A percentile compares a stretch with the other conserved stretches of the same genome.
Evolutionary conservation across 2,113 vertebrate species (phyloP).

Genomic region (Eidolon helvum): DNA sequence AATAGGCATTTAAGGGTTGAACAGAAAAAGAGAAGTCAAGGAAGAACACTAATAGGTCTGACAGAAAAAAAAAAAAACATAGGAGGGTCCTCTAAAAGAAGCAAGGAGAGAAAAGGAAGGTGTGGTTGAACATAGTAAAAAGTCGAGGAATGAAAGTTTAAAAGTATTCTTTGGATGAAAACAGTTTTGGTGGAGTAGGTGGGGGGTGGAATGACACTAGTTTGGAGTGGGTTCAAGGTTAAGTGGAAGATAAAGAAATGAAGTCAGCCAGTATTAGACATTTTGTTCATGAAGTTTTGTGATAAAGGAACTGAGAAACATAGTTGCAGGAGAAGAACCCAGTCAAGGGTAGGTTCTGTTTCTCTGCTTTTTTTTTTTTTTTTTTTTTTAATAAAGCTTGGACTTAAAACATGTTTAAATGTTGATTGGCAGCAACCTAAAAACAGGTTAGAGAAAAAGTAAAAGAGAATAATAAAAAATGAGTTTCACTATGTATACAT

Average conservation of each 20-base stretch:
- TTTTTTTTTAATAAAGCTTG: background rate
- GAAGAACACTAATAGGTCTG: background rate
- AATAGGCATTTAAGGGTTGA: background rate
- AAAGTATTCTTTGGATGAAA: background rate
- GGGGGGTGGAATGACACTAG: background rate
- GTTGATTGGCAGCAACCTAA: background rate
- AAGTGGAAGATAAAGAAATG: background rate
- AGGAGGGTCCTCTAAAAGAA: background rate
- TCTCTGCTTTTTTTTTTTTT: background rate
- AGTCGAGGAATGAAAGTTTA: background rate
- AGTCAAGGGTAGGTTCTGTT: background rate
- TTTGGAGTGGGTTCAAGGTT: background rate
- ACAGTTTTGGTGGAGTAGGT: background rate
- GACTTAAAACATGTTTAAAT: background rate
- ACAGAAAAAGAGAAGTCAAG: background rate
- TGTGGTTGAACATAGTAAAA: background rate
- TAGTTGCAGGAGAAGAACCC: background rate
- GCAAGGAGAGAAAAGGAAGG: background rate
- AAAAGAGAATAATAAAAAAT: background rate
- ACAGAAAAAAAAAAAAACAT: background rate
- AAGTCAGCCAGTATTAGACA: background rate
- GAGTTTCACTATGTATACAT: background rate
- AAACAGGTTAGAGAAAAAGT: background rate
- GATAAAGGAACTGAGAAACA: slow-evolving; percentile 8
- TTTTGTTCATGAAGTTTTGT: background rate